phyloP scores from a whole-genome alignment of 2,797 vertebrate genomes.

The Hemitrygon akajei region DNA sequence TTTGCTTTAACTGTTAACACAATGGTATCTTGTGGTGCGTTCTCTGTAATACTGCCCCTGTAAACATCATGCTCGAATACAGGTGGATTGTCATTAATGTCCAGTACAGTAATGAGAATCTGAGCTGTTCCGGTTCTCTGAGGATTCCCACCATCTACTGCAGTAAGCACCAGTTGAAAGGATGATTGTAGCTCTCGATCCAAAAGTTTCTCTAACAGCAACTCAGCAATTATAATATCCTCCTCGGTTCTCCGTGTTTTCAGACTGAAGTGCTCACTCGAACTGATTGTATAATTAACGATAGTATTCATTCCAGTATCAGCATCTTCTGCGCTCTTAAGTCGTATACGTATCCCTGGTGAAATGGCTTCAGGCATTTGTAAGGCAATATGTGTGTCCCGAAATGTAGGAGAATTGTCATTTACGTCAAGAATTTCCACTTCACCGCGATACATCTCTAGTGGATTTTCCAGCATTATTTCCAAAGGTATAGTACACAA shows the following conservation, averaged over 20 bases:
- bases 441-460: constrained; percentile 52
- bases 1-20: too few relatives aligned
- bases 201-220: constrained; percentile 49
- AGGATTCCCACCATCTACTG: constrained; percentile 56
- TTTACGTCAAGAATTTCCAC: constrained; percentile 63
- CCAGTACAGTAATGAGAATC: constrained; percentile 64
- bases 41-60: constrained; percentile 63
- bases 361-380: constrained; percentile 49
- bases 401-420: constrained; percentile 57
- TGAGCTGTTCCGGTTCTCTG: constrained; percentile 62
- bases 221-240: constrained; percentile 38
- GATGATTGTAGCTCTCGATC: constrained; percentile 51
- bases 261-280: constrained; percentile 49
- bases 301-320: constrained; percentile 45
- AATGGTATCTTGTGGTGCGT: constrained; percentile 51
- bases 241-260: constrained; percentile 27
- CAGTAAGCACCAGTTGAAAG: constrained; percentile 54
- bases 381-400: constrained; percentile 43
- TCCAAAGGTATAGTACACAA: constrained; percentile 47
- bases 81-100: constrained; percentile 72
- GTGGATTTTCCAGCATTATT: constrained; percentile 48
- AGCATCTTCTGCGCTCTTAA: constrained; percentile 47
- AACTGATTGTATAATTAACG: constrained; percentile 45
- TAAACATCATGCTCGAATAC: constrained; percentile 59
- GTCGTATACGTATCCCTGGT: constrained; percentile 47